These are phyloP conservation scores for Drosophila algonquin DNA, from an alignment of 2,888 invertebrate species.

Conservation along the genomic window DNA sequence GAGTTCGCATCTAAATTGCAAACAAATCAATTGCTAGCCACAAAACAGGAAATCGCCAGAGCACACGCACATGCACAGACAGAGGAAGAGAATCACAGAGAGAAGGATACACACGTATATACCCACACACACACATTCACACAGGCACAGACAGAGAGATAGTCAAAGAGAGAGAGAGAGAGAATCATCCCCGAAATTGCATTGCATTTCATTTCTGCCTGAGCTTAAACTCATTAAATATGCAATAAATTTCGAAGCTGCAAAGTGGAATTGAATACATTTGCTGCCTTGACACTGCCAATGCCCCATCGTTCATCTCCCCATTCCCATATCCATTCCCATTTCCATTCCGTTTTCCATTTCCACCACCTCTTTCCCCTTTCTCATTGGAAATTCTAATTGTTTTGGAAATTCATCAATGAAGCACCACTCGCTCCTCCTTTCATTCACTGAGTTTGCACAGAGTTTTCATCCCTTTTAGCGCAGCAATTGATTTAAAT, in stretches of 20 bases:
- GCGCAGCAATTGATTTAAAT: conserved; percentile 63
- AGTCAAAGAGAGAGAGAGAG: not conserved
- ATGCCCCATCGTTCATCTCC: conserved; percentile 8
- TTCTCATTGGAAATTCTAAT: conserved; percentile 75
- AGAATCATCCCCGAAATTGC: conserved; percentile 19
- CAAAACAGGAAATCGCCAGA: conserved; percentile 43
- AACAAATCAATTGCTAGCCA: conserved; percentile 57
- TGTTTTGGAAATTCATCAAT: conserved; percentile 75
- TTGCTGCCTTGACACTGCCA: conserved; percentile 34
- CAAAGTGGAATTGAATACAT: conserved; percentile 56
- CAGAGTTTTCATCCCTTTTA: conserved; percentile 16
- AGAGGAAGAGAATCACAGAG: not conserved
- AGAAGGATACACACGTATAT: not conserved
- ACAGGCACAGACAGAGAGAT: not conserved
- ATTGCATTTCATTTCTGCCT: conserved; percentile 48
- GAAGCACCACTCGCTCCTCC: conserved; percentile 7
- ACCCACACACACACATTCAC: not conserved
- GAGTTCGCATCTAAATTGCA: conserved; percentile 53
- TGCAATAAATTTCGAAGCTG: conserved; percentile 70
- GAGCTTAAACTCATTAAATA: conserved; percentile 69
- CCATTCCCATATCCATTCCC: not conserved
- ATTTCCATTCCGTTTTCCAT: not conserved
- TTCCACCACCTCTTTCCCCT: not conserved
- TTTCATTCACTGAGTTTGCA: conserved; percentile 11
- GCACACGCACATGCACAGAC: conserved; percentile 1